These are phyloP conservation scores for Pseudobourletiella spinata DNA, from an alignment of 1,140 invertebrate species.

Conservation along the genomic window DNA sequence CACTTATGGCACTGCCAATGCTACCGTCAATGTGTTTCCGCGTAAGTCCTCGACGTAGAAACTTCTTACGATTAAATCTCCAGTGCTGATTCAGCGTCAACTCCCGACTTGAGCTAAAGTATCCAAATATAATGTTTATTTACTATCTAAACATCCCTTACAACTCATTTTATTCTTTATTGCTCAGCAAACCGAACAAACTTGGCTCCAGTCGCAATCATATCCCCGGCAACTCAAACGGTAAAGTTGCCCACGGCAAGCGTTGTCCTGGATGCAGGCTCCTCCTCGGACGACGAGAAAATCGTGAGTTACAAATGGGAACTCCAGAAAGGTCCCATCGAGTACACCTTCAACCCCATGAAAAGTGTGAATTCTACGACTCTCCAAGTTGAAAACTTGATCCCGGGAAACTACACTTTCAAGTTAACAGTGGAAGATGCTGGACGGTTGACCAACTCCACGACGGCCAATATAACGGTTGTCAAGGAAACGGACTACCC, in stretches of 20 bases:
- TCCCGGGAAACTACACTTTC: slow-evolving; percentile 84
- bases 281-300: slow-evolving; percentile 67
- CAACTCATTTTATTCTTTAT: slow-evolving; percentile 20
- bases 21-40: slow-evolving; percentile 84
- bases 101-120: slow-evolving; percentile 1
- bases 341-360: slow-evolving; percentile 53
- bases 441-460: slow-evolving; percentile 59
- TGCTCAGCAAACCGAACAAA: slow-evolving; percentile 69
- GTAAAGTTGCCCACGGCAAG: slow-evolving; percentile 81
- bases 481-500: slow-evolving; percentile 88
- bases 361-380: slow-evolving; percentile 69
- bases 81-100: slow-evolving; percentile 3
- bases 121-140: no score
- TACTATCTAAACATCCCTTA: no score
- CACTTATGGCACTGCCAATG: slow-evolving; percentile 71
- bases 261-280: slow-evolving; percentile 70
- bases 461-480: slow-evolving; percentile 79
- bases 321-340: slow-evolving; percentile 72
- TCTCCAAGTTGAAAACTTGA: slow-evolving; percentile 68
- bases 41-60: slow-evolving; percentile 51
- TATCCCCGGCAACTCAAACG: slow-evolving; percentile 70
- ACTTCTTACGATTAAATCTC: no score
- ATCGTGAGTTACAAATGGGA: slow-evolving; percentile 88
- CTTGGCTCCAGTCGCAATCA: slow-evolving; percentile 71
- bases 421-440: slow-evolving; percentile 48